phyloP scores from a whole-genome alignment of 2,888 invertebrate genomes.

The Sepioteuthis lessoniana region DNA sequence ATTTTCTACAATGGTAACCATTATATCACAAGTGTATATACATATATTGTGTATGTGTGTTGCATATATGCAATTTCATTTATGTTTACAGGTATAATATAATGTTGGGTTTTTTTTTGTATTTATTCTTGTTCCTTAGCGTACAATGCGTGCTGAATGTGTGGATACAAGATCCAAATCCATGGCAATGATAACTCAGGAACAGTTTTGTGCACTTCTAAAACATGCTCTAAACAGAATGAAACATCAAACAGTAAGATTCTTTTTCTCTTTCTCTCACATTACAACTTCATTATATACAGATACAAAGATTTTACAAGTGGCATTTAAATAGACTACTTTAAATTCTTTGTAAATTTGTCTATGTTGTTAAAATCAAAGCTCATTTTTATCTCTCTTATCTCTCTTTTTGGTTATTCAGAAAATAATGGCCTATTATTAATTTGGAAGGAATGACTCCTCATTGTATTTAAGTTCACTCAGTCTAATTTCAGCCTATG shows the following conservation, averaged over 20 bases:
- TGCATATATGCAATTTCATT: too few relatives aligned
- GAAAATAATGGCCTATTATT: too few relatives aligned
- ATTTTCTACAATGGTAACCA: too few relatives aligned
- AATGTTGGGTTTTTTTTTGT: background rate
- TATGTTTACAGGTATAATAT: background rate
- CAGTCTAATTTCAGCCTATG: too few relatives aligned
- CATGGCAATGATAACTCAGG: slow-evolving; percentile 83
- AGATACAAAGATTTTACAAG: background rate
- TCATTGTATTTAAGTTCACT: too few relatives aligned
- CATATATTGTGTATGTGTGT: too few relatives aligned
- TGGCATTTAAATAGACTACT: background rate
- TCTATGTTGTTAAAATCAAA: too few relatives aligned
- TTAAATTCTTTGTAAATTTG: background rate
- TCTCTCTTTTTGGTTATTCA: too few relatives aligned
- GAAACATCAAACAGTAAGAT: slow-evolving; percentile 86
- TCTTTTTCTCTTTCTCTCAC: slow-evolving; percentile 50
- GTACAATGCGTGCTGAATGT: slow-evolving; percentile 73
- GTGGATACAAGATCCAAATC: slow-evolving; percentile 78
- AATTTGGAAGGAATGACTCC: too few relatives aligned
- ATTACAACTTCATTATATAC: background rate
- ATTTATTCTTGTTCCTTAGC: slow-evolving; percentile 60
- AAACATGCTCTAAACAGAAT: slow-evolving; percentile 87
- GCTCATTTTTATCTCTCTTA: too few relatives aligned
- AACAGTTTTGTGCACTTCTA: slow-evolving; percentile 85
- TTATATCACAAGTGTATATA: too few relatives aligned